Evolutionary conservation across 2,113 vertebrate species (phyloP), one percentile per base, ranked within the genome.

Genomic region (Muntiacus reevesi): DNA sequence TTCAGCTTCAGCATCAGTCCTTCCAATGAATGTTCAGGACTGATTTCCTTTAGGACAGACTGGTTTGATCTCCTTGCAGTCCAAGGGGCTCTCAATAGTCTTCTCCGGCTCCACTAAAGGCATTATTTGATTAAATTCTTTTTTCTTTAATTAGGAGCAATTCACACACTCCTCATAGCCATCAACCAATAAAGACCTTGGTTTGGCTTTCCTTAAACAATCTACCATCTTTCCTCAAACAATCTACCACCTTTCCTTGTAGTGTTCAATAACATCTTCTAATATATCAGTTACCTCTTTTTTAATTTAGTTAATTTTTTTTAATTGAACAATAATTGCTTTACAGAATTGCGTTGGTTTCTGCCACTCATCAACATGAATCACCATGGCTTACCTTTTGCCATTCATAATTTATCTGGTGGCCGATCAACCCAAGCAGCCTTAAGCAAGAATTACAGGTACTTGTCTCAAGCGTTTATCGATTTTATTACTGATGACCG

Each of bases 401-500:
- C 17, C 36, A 6, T 21, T 71, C 16, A 14, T n/a, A 45, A n/a
- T 28, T 21, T 67, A 33, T 2, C 5, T 7, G 43, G 57, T 7
- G 25, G 30, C 3, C 30, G 12, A 40, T 27, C 19, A 21, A 15
- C 2, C 1, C n/a, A 1, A 21, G 43, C 2, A 6, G 23, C 15
- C 25, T 54, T 33, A 21, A 79, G n/a, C 5, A 13, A 3, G 27
- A 52, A 3, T 23, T 14, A 33, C 7, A n/a, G 19, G 33, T n/a
- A 43, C 36, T n/a, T n/a, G 4, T 60, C 33, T 74, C 59, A 28
- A 36, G 33, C 3, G 16, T 76, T 43, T 54, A 43, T 45, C 0
- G 9, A 57, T 40, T 76, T 54, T 52, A 28, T 64, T 52, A 4
- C 21, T 28, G 27, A 47, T 57, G 47, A 30, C 40, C n/a, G 47